phyloP scores from a whole-genome alignment of 2,888 invertebrate species.

The Panzeria rudis region DNA sequence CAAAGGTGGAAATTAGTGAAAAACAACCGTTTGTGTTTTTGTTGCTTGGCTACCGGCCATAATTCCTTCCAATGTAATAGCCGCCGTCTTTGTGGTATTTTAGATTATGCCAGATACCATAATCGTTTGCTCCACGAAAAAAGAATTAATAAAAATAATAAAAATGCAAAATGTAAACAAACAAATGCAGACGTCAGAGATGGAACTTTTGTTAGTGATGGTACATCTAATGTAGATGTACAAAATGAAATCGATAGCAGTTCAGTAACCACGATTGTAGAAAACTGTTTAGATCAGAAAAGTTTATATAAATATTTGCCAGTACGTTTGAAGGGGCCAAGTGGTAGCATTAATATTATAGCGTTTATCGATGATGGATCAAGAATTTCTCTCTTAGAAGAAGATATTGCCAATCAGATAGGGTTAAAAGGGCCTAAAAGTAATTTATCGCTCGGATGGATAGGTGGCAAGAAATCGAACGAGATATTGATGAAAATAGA shows the following conservation, averaged over 20 bases:
- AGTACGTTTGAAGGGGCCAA: no score
- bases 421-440: no score
- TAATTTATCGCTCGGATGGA: no score
- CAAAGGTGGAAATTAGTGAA: conserved; percentile 45
- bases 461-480: no score
- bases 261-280: conserved; percentile 33
- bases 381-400: no score
- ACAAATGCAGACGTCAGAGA: not conserved
- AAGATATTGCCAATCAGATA: no score
- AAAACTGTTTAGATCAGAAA: not conserved
- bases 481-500: no score
- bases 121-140: conserved; percentile 40
- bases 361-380: no score
- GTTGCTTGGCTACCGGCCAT: conserved; percentile 14
- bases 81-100: conserved; percentile 39
- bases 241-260: conserved; percentile 1
- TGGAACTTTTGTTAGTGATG: not conserved
- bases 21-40: conserved; percentile 22
- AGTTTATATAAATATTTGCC: conserved; percentile 51
- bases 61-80: conserved; percentile 13
- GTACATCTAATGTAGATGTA: not conserved
- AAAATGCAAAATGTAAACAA: conserved; percentile 2
- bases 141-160: no score
- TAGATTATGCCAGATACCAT: conserved; percentile 11
- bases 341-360: no score